Base-by-base conservation (phyloP, 37 sponge, comb jelly and placozoan species). In the Corticium candelabrum region DNA sequence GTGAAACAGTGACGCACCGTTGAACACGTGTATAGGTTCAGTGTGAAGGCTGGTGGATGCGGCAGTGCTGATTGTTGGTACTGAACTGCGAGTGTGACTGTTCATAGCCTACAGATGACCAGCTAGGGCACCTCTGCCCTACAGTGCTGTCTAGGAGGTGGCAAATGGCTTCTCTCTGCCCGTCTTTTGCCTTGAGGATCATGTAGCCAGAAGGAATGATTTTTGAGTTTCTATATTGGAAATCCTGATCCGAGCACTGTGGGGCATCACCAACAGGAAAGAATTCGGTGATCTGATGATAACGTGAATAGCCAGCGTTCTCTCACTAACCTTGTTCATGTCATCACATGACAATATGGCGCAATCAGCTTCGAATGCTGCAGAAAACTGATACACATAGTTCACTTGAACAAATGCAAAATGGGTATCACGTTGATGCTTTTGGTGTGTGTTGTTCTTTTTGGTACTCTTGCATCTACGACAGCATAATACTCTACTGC, bases 131-230 rank as follows among this genome's bases (percentile, higher is more conserved):
- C n/a, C n/a, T n/a, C n/a, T n/a, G n/a, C n/a, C n/a, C n/a, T n/a
- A n/a, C n/a, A n/a, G n/a, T n/a, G n/a, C n/a, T n/a, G n/a, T n/a
- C n/a, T n/a, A n/a, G n/a, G n/a, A n/a, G n/a, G n/a, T n/a, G n/a
- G n/a, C n/a, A n/a, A n/a, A n/a, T n/a, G n/a, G n/a, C n/a, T n/a
- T n/a, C n/a, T n/a, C n/a, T n/a, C n/a, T n/a, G n/a, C n/a, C n/a
- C n/a, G n/a, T n/a, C n/a, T n/a, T n/a, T n/a, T n/a, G n/a, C n/a
- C n/a, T n/a, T n/a, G n/a, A n/a, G n/a, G n/a, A n/a, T n/a, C 80
- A 79, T 79, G 40, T 79, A 72, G 30, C 80, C 80, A 79, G 80
- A 79, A 67, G 69, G 80, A 35, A 79, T 79, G 37, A 79, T 50
- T 38, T 71, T 34, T 37, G 50, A 79, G 36, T 67, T 67, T 31